A percentile compares a stretch with the other conserved stretches of the same genome.
These are phyloP conservation scores for Enteromius treurensis DNA, from an alignment of 2,797 vertebrate genomes.

Conservation along the genomic window DNA sequence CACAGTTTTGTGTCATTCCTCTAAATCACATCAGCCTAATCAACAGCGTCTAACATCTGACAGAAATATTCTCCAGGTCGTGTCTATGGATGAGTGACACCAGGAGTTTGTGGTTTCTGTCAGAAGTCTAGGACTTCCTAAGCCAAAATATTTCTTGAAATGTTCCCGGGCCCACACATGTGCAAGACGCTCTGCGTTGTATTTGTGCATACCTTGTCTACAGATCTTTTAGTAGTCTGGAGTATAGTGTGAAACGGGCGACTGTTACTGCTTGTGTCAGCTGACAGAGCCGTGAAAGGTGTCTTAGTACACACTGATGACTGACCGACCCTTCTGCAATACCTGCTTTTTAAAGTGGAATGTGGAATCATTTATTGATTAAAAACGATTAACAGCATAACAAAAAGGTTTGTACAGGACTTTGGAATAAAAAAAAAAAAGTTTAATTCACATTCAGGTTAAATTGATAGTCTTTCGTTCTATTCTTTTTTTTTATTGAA, in stretches of 20 bases:
- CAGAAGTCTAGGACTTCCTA: constrained; percentile 8
- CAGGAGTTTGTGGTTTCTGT: constrained; percentile 41
- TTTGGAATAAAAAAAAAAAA: neutral
- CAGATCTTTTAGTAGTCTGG: constrained; percentile 44
- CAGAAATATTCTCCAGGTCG: constrained; percentile 21
- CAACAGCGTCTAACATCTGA: constrained; percentile 25
- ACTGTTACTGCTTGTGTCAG: neutral
- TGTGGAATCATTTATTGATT: neutral
- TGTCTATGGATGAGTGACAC: constrained; percentile 38
- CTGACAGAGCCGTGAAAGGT: neutral
- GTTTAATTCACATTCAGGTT: neutral
- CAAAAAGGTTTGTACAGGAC: neutral
- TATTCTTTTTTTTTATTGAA: neutral
- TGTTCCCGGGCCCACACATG: constrained; percentile 37
- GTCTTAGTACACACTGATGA: neutral
- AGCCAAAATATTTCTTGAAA: constrained; percentile 35
- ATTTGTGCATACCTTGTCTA: constrained; percentile 41
- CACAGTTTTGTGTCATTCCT: constrained; percentile 18
- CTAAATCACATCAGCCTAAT: constrained; percentile 29
- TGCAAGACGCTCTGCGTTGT: constrained; percentile 15
- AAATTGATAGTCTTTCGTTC: neutral
- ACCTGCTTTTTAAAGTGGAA: neutral
- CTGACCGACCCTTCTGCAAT: neutral
- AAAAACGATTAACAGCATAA: neutral
- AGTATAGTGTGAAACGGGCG: constrained; percentile 17